Percentiles rank a stretch among this genome's conserved stretches.
Evolutionary conservation across 1,140 invertebrate species (phyloP).

Genomic region (Sminthurides bifidus): DNA sequence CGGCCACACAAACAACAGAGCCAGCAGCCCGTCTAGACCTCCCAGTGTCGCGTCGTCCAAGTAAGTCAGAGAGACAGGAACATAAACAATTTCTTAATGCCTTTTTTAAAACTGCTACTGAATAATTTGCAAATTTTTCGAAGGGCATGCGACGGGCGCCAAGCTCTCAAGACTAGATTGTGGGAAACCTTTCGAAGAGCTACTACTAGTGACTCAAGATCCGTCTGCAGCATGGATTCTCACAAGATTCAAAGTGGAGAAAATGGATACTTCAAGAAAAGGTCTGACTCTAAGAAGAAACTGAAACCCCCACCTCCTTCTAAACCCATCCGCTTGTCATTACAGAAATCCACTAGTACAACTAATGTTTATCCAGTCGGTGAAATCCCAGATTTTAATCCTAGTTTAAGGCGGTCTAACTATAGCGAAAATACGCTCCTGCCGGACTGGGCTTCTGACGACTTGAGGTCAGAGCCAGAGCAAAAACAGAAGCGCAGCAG

Average conservation of each 20-base stretch:
- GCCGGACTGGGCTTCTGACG: constrained; percentile 27
- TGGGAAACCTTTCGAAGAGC: constrained; percentile 32
- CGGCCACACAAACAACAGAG: constrained; percentile 5
- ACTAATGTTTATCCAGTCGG: constrained; percentile 23
- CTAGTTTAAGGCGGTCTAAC: constrained; percentile 22
- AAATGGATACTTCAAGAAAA: constrained; percentile 28
- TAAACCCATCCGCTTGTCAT: constrained; percentile 64
- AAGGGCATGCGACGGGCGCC: constrained; percentile 24
- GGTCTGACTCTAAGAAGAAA: constrained; percentile 20
- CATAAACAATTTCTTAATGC: not conserved
- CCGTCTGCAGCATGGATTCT: constrained; percentile 31
- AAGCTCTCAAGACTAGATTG: constrained; percentile 26
- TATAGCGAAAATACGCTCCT: constrained; percentile 30
- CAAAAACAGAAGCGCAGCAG: constrained; percentile 20
- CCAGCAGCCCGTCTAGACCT: constrained; percentile 16
- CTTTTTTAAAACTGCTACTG: not conserved
- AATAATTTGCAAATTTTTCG: not conserved
- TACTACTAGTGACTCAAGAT: constrained; percentile 28
- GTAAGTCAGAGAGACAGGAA: not conserved
- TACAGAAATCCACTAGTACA: constrained; percentile 61
- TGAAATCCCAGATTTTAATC: constrained; percentile 29
- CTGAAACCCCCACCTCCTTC: constrained; percentile 58
- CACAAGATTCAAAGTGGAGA: constrained; percentile 4
- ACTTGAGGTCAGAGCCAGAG: constrained; percentile 20
- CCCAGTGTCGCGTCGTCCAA: constrained; percentile 24